Base-by-base conservation (phyloP, 2,113 vertebrate genomes). In the Platichthys flesus region DNA sequence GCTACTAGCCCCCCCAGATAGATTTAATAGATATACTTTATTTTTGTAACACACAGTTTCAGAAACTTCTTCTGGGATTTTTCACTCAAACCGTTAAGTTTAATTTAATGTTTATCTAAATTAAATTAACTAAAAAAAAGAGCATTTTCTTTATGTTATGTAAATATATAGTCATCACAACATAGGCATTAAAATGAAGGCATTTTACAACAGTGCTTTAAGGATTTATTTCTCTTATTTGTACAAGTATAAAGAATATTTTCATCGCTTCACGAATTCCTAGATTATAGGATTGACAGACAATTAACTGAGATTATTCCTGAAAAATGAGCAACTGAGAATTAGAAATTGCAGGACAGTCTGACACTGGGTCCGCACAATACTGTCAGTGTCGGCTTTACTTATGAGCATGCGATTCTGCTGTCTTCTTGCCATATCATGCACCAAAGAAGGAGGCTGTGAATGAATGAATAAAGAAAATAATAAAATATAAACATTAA, bases 121-220 rank as follows among this genome's bases (percentile, higher is more conserved):
- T n/a, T n/a, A n/a, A n/a, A n/a, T n/a, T n/a, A n/a, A n/a, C n/a
- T n/a, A 24, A 24, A 24, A 24, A 24, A 24, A 24, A 24, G 24
- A 24, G 24, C 24, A 24, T 24, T 24, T 31, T 31, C 24, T 65
- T 87, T 65, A 54, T 52, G 31, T 62, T 45, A 74, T 65, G 20
- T 20, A 9, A 55, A 72, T 51, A 58, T 40, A 71, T 60, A 64
- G 26, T 82, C 54, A 74, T 60, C 16, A 52, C 5, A 70, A 31
- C 31, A 31, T 31, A 31, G 31, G 31, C 31, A 31, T 31, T 31
- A 1, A 31, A 31, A 37, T 65, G 31, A 40, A 67, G 52, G 1
- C 35, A 65, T 49, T 45, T 62, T 26, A 42, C 31, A n/a, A 20
- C 55, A 73, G 18, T 35, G 26, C 24, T 51, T 18, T 51, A 18